These are phyloP conservation scores for Sebastes steindachneri DNA, from an alignment of 2,797 vertebrate genomes.

Conservation along the genomic window DNA sequence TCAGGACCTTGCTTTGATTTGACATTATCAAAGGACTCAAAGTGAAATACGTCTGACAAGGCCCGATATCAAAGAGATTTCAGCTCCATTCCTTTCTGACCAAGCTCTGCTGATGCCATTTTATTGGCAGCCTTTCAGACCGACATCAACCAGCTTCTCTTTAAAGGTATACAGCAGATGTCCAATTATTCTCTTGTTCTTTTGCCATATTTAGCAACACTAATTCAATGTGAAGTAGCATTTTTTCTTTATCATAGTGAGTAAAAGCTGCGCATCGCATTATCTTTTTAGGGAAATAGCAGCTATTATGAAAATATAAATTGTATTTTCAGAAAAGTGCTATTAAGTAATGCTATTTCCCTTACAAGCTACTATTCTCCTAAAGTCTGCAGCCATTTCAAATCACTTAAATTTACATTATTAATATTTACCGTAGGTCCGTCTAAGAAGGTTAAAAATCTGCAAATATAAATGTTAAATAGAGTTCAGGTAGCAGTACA, in stretches of 20 bases:
- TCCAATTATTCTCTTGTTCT: background rate
- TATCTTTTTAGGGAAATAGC: background rate
- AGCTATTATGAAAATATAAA: background rate
- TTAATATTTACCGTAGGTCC: background rate
- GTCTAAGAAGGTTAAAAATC: background rate
- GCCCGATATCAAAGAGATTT: constrained; percentile 73
- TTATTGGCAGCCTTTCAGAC: constrained; percentile 37
- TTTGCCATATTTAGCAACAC: background rate
- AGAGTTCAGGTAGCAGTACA: background rate
- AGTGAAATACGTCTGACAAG: constrained; percentile 75
- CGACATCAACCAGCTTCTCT: constrained; percentile 13
- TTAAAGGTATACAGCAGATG: background rate
- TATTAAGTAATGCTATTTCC: background rate
- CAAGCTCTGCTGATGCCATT: constrained; percentile 35
- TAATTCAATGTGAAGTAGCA: background rate
- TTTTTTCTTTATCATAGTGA: background rate
- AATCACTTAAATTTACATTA: background rate
- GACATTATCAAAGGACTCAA: constrained; percentile 77
- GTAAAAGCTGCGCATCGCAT: background rate
- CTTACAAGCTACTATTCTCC: background rate
- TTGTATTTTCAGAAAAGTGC: background rate
- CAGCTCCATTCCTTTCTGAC: constrained; percentile 52
- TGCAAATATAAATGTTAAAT: background rate
- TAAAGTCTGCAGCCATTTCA: constrained; percentile 2
- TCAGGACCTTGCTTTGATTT: constrained; percentile 78